Evolutionary conservation across 2,888 invertebrate species (phyloP).

Genomic region (Rhingia campestris): DNA sequence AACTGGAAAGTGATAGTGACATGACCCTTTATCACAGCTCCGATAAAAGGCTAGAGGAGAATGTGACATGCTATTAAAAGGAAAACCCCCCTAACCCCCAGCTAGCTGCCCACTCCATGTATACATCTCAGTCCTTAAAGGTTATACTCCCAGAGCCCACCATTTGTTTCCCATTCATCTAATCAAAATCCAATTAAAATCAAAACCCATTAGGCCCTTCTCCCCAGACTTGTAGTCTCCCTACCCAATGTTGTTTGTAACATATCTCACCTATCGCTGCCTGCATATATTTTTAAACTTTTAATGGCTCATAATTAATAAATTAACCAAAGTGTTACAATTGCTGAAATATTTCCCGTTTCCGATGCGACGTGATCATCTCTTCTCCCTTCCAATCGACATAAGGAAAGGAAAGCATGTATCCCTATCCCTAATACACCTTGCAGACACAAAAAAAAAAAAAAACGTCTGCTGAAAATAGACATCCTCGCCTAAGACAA

Average conservation of each 20-base stretch:
- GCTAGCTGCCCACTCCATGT: no score
- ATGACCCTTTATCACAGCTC: no score
- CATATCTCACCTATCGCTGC: background rate
- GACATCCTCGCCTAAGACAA: slow-evolving; percentile 64
- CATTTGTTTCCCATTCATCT: background rate
- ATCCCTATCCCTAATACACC: slow-evolving; percentile 20
- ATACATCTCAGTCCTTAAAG: background rate
- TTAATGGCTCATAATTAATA: slow-evolving; percentile 49
- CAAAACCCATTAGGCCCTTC: slow-evolving; percentile 17
- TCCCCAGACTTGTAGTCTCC: slow-evolving; percentile 15
- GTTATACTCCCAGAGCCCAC: background rate
- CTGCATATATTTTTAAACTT: slow-evolving; percentile 18
- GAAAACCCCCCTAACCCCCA: no score
- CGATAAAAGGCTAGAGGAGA: no score
- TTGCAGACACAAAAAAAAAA: slow-evolving; percentile 26
- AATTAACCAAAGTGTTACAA: slow-evolving; percentile 54
- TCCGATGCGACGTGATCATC: slow-evolving; percentile 2
- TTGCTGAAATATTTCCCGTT: slow-evolving; percentile 46
- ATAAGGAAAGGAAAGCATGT: slow-evolving; percentile 38
- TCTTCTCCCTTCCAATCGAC: slow-evolving; percentile 15
- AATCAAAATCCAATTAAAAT: slow-evolving; percentile 24
- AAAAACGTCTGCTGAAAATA: slow-evolving; percentile 64
- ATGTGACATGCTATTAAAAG: no score
- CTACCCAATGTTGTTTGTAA: background rate
- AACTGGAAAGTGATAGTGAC: no score